Base-by-base conservation (phyloP, 2,888 invertebrate species). In the Drosophila mimica region DNA sequence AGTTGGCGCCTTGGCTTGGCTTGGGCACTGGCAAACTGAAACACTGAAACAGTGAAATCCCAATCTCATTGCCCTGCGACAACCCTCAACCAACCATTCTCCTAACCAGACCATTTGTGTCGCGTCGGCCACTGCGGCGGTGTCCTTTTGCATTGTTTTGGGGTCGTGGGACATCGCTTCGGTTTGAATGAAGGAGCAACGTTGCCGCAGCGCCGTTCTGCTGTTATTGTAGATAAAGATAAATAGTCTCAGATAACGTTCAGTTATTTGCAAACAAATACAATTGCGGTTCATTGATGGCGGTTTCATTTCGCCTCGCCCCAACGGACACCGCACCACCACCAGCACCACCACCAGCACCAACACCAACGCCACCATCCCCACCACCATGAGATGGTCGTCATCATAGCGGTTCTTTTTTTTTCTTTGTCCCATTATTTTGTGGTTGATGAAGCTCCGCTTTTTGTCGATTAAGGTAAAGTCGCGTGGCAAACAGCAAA, bases 201-300 rank as follows among this genome's bases (percentile, higher is more conserved):
- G 48, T 57, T 61, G 66, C 52, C 63, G 33, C 43, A 74, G 59
- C 67, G 46, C 31, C 71, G 65, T 63, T 52, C 59, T 63, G 61
- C 68, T 67, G 78, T 80, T 82, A 74, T 87, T 87, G 81, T 78
- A 85, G 85, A 88, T 88, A 89, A 85, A 88, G 88, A 88, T 88
- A 88, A 88, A 88, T 88, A 88, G 88, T 89, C 82, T 79, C 83
- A 85, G 88, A 88, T 88, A 89, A 85, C 85, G 89, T 76, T 82
- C 87, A 78, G 89, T 89, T 88, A 88, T 89, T 88, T 88, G 88
- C 88, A 88, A 88, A 88, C 89, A 89, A 89, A 89, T 89, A 88
- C 88, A 87, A 88, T 89, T 88, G 88, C 82, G 88, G 88, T 88
- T 89, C 88, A 88, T 89, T 88, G 88, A 89, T 85, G 88, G 85